Base-by-base conservation (phyloP, 2,797 vertebrate species). In the Loriculus beryllinus region DNA sequence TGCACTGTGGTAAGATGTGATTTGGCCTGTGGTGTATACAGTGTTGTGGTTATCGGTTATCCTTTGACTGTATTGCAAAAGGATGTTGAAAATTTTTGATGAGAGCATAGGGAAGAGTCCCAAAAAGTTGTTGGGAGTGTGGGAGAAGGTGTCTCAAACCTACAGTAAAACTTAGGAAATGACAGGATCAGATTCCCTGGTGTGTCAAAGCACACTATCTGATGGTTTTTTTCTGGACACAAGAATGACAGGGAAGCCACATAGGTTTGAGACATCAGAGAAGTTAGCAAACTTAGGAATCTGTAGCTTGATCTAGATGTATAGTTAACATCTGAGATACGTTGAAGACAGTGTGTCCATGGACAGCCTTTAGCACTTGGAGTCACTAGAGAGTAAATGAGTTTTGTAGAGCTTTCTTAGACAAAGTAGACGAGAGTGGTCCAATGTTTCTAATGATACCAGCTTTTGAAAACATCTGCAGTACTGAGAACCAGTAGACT, bases 191-290 rank as follows among this genome's bases (percentile, higher is more conserved):
- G 91, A 39, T 65, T 63, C 43, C 21, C 25, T 72, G 59, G 3
- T 21, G 2, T 25, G 37, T 75, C 0, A 0, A 57, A 65, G 9
- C n/a, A 10, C 31, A 15, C 14, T 31, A 18, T 1, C 0, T 49
- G 29, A 15, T 80, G 20, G 6, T 49, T 72, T 40, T 40, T 52
- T 80, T 76, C 39, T 80, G 78, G 26, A 42, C 19, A 16, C 49
- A 40, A 49, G 71, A 92, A 35, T 52, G 22, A 26, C 54, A 74
- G 33, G 10, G 75, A 29, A 89, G 29, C 31, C 69, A 1, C 25
- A 35, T 49, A 23, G 39, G 16, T 33, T 37, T 40, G 60, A 74
- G 22, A 8, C 3, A 8, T 42, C 35, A 64, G 17, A 63, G 40
- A 47, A 26, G 8, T 3, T 85, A 69, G 33, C 48, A 70, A 25